Conservation (phyloP, 2,888 invertebrate genomes). For the Epirrhoe alternata region DNA sequence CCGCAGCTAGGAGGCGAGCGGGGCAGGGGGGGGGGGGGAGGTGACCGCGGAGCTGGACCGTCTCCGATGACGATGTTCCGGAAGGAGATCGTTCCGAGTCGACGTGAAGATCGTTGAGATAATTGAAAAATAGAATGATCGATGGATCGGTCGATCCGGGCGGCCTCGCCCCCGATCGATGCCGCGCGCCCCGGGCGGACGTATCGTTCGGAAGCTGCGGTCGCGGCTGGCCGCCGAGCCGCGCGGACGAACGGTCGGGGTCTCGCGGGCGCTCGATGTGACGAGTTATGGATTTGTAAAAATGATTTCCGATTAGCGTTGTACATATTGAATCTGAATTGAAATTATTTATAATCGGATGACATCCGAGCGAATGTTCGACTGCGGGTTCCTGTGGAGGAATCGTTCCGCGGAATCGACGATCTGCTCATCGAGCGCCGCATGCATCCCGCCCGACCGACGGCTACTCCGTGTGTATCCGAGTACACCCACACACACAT, state of each 20-base stretch:
- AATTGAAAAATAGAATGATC: conserved; percentile 20
- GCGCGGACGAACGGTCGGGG: too few relatives aligned
- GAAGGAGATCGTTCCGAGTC: conserved; percentile 14
- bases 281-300: conserved; percentile 1
- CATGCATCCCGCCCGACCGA: too few relatives aligned
- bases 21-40: neutral
- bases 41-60: conserved; percentile 12
- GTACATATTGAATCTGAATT: conserved; percentile 18
- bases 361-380: too few relatives aligned
- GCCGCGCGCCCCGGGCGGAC: neutral
- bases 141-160: conserved; percentile 15
- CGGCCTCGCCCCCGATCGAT: neutral
- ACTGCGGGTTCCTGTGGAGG: neutral
- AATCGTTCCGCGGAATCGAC: neutral
- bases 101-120: conserved; percentile 15
- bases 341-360: conserved; percentile 21
- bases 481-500: too few relatives aligned
- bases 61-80: conserved; percentile 16
- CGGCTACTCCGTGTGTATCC: too few relatives aligned
- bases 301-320: conserved; percentile 7
- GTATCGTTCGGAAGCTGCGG: neutral
- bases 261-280: neutral
- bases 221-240: too few relatives aligned
- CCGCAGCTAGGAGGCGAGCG: conserved; percentile 43
- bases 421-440: too few relatives aligned